Conservation (phyloP, 2,113 vertebrate genomes). For the Scomber colias region DNA sequence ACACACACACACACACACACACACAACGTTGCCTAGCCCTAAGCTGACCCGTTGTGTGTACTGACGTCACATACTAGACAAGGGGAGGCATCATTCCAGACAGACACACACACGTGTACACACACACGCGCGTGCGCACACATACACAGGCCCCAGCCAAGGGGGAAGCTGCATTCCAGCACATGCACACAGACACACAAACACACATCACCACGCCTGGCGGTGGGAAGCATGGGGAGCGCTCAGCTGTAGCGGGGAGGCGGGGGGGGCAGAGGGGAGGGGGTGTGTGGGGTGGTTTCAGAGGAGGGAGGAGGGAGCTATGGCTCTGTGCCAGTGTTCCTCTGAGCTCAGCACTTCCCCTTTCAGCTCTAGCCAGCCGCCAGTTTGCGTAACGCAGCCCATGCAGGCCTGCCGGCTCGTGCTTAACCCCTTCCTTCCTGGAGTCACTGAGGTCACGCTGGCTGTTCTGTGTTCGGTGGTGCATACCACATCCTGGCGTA, state of each 20-base stretch:
- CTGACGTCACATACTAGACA: constrained; percentile 84
- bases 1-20: constrained; percentile 34
- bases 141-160: constrained; percentile 73
- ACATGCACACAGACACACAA: constrained; percentile 79
- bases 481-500: constrained; percentile 55
- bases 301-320: constrained; percentile 62
- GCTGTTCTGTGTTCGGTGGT: constrained; percentile 38
- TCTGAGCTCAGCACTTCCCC: constrained; percentile 85
- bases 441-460: constrained; percentile 73
- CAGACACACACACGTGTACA: constrained; percentile 53
- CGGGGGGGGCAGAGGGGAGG: constrained; percentile 55
- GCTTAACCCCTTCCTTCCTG: constrained; percentile 81
- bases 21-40: constrained; percentile 75
- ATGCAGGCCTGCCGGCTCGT: constrained; percentile 67
- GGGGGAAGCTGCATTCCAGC: constrained; percentile 81
- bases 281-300: constrained; percentile 48
- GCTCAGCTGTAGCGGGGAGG: constrained; percentile 92
- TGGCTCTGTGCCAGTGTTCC: constrained; percentile 80
- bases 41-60: constrained; percentile 83
- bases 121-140: constrained; percentile 31
- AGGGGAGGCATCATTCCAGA: constrained; percentile 83
- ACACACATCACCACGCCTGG: constrained; percentile 82
- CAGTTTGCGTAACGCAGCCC: constrained; percentile 80
- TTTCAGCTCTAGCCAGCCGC: constrained; percentile 83
- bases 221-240: constrained; percentile 94